phyloP scores from a whole-genome alignment of 2,113 vertebrate genomes.

The Albula goreensis region DNA sequence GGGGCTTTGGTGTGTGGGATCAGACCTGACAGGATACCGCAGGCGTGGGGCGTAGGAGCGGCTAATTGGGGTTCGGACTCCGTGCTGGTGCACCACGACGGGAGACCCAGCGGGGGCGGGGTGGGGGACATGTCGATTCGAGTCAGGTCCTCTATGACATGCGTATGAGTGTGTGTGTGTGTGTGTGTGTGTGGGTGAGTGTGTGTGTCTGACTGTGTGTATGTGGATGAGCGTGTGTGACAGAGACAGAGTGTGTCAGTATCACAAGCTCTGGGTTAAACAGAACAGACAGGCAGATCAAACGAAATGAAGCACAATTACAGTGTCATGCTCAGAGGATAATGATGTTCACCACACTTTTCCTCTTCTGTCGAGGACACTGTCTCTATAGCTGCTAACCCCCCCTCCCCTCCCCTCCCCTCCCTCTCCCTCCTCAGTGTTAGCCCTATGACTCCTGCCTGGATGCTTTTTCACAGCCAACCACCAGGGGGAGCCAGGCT shows the following conservation, averaged over 20 bases:
- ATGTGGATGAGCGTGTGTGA: neutral
- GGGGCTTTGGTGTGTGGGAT: conserved; percentile 51
- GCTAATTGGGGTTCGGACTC: conserved; percentile 72
- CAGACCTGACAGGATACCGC: conserved; percentile 64
- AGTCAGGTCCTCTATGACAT: neutral
- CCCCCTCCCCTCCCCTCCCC: neutral
- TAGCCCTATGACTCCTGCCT: no score
- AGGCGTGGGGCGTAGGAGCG: conserved; percentile 33
- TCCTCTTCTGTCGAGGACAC: conserved; percentile 22
- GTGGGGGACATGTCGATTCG: neutral
- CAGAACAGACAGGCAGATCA: conserved; percentile 70
- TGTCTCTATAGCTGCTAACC: neutral
- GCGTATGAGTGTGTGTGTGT: conserved; percentile 24
- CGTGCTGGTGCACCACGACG: conserved; percentile 29
- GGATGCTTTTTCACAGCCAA: neutral
- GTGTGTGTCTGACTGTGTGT: neutral
- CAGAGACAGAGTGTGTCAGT: conserved; percentile 36
- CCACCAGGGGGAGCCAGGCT: conserved; percentile 11
- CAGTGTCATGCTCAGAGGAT: conserved; percentile 64
- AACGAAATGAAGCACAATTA: conserved; percentile 73
- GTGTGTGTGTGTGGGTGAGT: neutral
- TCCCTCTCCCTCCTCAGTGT: no score
- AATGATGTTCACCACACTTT: conserved; percentile 65
- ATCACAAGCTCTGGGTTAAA: conserved; percentile 50
- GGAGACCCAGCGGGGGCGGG: conserved; percentile 28